Evolutionary conservation across 2,888 invertebrate genomes (phyloP).

Genomic region (Adineta ricciae): DNA sequence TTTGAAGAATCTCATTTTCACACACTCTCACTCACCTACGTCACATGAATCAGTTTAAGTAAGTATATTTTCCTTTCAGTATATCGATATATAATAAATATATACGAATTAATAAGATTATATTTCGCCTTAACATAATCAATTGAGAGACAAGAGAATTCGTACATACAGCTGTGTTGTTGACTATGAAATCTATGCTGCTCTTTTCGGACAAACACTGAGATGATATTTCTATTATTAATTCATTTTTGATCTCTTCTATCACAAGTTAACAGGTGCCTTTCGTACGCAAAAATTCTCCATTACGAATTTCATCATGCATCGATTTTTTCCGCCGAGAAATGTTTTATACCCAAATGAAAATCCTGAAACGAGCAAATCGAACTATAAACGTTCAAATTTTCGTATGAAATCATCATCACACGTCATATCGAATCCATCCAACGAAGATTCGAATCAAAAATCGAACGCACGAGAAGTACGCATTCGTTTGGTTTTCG

Average conservation of each 20-base stretch:
- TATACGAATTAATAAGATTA: background rate
- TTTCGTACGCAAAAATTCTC: too few species aligned
- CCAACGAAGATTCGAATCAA: background rate
- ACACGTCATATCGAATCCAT: background rate
- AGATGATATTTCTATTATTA: background rate
- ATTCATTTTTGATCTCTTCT: background rate
- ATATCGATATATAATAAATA: background rate
- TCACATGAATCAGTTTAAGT: background rate
- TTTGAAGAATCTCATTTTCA: background rate
- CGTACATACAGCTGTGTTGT: background rate
- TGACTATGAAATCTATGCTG: background rate
- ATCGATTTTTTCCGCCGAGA: background rate
- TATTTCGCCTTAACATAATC: background rate
- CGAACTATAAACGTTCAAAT: background rate
- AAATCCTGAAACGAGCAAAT: background rate
- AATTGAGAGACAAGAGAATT: background rate
- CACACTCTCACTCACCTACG: background rate
- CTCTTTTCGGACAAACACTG: background rate
- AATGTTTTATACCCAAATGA: background rate
- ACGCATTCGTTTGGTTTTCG: conserved; percentile 1
- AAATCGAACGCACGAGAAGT: background rate
- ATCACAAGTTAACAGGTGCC: background rate
- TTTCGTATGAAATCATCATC: background rate
- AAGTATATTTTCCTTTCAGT: background rate
- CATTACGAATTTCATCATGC: background rate